phyloP scores from a whole-genome alignment of 2,113 vertebrate species.

The Phycodurus eques region DNA sequence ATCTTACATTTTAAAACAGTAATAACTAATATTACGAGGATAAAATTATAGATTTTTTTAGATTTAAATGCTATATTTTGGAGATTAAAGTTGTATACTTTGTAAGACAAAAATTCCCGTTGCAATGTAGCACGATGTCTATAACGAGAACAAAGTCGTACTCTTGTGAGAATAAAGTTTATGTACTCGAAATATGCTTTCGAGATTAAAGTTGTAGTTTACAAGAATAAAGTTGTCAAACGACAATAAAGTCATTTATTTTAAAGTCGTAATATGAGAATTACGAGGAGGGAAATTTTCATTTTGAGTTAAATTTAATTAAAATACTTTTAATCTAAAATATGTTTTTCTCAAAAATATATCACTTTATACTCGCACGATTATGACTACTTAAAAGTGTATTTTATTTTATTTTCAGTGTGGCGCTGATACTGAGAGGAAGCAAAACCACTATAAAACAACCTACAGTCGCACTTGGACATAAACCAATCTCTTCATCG shows the following conservation, averaged over 20 bases:
- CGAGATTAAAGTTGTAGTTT: no score
- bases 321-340: neutral
- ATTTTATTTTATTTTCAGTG: neutral
- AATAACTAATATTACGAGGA: no score
- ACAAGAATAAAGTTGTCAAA: no score
- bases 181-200: no score
- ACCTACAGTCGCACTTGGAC: constrained; percentile 55
- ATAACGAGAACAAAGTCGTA: no score
- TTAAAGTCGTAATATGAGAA: neutral
- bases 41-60: no score
- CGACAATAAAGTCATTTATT: neutral
- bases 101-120: no score
- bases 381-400: neutral
- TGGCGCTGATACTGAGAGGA: constrained; percentile 14
- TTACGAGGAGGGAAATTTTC: no score
- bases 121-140: no score
- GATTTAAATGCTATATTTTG: neutral
- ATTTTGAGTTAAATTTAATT: neutral
- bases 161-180: no score
- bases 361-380: neutral
- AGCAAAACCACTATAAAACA: constrained; percentile 42
- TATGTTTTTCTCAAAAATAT: neutral
- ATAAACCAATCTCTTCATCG: constrained; percentile 55
- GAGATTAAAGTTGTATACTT: no score
- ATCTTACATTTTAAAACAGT: no score